Evolutionary conservation across 2,888 invertebrate genomes (phyloP).

Genomic region (Orthonychiurus folsomi): DNA sequence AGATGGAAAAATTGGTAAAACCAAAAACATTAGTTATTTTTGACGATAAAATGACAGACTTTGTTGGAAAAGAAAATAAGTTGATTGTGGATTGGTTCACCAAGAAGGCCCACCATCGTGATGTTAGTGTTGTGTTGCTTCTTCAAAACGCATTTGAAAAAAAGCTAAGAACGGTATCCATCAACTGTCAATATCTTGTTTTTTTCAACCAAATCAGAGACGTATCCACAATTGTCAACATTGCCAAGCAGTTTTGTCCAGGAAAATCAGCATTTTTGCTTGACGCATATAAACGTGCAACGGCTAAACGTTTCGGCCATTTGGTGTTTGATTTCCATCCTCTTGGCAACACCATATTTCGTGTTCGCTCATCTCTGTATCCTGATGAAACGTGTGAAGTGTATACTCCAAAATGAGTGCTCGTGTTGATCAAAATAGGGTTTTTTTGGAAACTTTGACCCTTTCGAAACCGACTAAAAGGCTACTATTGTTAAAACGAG

Average conservation of each 20-base stretch:
- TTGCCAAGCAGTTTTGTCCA: neutral
- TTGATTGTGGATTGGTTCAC: neutral
- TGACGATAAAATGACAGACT: neutral
- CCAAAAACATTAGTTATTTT: neutral
- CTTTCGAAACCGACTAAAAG: neutral
- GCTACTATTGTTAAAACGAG: neutral
- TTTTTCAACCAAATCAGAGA: neutral
- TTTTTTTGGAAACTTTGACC: neutral
- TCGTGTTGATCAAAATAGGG: neutral
- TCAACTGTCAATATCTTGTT: neutral
- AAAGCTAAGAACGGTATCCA: neutral
- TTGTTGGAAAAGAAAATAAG: neutral
- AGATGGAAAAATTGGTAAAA: neutral
- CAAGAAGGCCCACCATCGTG: neutral
- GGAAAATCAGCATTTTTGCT: neutral
- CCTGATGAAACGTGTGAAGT: neutral
- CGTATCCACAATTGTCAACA: neutral
- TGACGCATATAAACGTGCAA: neutral
- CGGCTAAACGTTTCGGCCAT: neutral
- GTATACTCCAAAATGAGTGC: neutral
- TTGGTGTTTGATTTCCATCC: constrained; percentile 9
- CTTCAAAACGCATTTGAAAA: neutral
- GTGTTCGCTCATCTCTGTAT: neutral
- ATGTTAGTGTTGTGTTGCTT: neutral
- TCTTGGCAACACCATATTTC: neutral